Percentiles rank a stretch among this genome's conserved stretches.
Evolutionary conservation across 2,797 vertebrate species (phyloP).

Genomic region (Avahi laniger): DNA sequence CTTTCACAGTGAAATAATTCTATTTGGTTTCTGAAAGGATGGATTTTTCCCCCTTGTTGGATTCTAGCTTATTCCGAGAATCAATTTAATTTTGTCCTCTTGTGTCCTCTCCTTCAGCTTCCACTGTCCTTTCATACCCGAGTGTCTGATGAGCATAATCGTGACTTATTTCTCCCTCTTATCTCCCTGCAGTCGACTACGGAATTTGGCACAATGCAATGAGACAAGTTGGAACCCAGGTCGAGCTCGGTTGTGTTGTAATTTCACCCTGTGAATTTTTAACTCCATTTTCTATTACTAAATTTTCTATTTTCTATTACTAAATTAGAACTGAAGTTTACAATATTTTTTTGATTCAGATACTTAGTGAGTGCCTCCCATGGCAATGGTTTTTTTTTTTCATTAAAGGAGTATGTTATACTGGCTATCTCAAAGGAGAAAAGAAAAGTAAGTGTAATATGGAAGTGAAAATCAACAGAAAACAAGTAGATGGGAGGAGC

Average conservation of each 20-base stretch:
- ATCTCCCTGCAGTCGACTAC: background rate
- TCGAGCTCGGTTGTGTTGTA: background rate
- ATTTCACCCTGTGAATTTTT: background rate
- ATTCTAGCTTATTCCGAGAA: conserved; percentile 13
- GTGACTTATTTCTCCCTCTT: conserved; percentile 20
- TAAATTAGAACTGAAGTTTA: background rate
- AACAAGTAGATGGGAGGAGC: too few relatives aligned
- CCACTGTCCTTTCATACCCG: background rate
- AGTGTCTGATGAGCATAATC: background rate
- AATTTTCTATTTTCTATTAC: background rate
- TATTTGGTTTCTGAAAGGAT: conserved; percentile 11
- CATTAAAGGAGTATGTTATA: background rate
- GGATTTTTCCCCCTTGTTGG: background rate
- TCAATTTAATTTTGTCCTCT: conserved; percentile 22
- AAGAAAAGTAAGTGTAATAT: background rate
- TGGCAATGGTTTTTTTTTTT: background rate
- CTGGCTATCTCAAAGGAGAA: background rate
- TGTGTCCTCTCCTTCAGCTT: background rate
- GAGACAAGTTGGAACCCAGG: background rate
- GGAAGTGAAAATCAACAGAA: too few relatives aligned
- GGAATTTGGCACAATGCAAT: background rate
- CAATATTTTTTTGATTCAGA: background rate
- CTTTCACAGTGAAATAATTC: conserved; percentile 25
- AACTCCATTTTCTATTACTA: background rate
- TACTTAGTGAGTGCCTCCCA: background rate